Conservation (phyloP, 2,888 invertebrate genomes). For the Keiferia lycopersicella region DNA sequence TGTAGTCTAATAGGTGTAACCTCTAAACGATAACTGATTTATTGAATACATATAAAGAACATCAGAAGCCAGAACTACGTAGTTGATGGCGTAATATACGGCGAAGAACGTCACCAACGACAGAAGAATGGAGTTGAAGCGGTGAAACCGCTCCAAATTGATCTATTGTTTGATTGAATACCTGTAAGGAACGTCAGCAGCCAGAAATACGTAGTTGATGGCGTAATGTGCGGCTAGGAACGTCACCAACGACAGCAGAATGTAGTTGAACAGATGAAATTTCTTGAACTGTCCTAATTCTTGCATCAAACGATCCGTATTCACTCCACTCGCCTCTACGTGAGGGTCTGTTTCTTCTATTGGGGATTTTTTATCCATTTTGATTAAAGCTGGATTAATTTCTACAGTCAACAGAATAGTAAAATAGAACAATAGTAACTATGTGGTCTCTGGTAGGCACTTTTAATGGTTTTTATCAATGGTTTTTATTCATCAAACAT, state of each 20-base stretch:
- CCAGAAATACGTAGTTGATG: constrained; percentile 68
- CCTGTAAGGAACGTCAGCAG: constrained; percentile 69
- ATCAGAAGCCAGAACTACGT: constrained; percentile 44
- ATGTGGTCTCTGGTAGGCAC: no score
- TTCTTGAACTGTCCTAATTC: constrained; percentile 65
- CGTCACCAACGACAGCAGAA: constrained; percentile 50
- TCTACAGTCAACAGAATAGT: no score
- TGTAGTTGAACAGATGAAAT: constrained; percentile 63
- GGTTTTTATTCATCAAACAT: background rate
- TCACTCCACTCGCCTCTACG: constrained; percentile 41
- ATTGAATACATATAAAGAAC: background rate
- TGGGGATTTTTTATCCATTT: constrained; percentile 31
- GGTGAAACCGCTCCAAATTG: constrained; percentile 43
- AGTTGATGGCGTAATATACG: constrained; percentile 31
- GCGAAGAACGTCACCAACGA: constrained; percentile 32
- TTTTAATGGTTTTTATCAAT: no score
- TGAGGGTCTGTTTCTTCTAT: background rate
- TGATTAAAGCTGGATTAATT: background rate
- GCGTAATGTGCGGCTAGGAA: constrained; percentile 55
- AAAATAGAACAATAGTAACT: no score
- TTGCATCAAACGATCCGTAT: constrained; percentile 62
- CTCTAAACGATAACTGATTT: background rate
- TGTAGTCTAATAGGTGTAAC: background rate
- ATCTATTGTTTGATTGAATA: constrained; percentile 32
- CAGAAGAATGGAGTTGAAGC: constrained; percentile 56